phyloP scores from a whole-genome alignment of 2,113 vertebrate genomes.

The Cinclus cinclus region DNA sequence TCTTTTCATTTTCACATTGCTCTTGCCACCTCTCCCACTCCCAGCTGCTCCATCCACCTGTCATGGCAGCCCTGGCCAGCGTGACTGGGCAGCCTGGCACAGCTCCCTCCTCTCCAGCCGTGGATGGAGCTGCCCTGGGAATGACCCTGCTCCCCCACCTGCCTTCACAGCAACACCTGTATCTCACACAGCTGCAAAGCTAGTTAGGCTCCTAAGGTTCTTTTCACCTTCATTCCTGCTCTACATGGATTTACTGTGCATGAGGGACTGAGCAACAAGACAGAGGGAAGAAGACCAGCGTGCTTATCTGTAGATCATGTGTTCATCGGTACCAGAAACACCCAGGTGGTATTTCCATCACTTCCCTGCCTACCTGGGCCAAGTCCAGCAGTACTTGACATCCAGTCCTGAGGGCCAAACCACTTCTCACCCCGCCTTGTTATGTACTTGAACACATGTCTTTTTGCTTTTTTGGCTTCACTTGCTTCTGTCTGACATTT shows the following conservation, averaged over 20 bases:
- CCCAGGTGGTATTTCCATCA: background rate
- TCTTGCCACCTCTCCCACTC: conserved; percentile 28
- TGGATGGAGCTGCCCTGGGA: fast-evolving
- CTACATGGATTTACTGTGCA: background rate
- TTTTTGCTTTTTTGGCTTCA: background rate
- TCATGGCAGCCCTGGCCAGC: background rate
- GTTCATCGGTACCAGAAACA: background rate
- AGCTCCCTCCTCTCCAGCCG: background rate
- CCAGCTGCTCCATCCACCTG: background rate
- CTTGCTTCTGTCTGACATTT: background rate
- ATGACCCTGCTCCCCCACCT: background rate
- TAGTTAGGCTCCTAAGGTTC: background rate
- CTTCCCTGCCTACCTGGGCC: background rate
- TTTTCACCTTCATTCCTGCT: background rate
- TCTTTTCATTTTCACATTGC: background rate
- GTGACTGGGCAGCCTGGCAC: background rate
- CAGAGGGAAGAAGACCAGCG: fast-evolving
- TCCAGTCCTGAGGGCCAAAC: background rate
- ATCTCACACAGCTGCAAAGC: background rate
- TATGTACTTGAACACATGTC: background rate
- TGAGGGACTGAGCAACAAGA: background rate
- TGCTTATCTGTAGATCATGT: fast-evolving
- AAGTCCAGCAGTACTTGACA: background rate
- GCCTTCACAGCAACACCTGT: background rate
- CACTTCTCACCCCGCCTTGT: fast-evolving